Evolutionary conservation across 2,113 vertebrate genomes (phyloP).

Genomic region (Promerops cafer): DNA sequence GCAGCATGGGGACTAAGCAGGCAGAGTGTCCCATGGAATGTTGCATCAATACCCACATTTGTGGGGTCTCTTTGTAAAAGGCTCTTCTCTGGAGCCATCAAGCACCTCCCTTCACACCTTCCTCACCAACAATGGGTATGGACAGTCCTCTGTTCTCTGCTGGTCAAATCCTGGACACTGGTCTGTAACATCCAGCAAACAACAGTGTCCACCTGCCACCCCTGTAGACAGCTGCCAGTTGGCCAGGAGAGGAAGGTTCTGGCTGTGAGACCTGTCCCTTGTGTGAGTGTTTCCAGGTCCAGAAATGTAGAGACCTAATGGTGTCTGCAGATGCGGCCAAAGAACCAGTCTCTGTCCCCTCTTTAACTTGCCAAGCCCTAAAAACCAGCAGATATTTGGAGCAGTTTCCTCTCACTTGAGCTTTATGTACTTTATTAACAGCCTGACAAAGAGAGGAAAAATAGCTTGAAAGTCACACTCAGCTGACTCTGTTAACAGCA

Average conservation of each 20-base stretch:
- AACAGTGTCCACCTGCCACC: not conserved
- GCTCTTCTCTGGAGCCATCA: not conserved
- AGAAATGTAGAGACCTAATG: not conserved
- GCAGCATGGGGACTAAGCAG: rapidly evolving
- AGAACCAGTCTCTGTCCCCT: not conserved
- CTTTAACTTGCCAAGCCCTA: not conserved
- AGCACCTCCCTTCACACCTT: rapidly evolving
- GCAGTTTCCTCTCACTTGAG: not conserved
- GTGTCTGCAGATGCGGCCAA: not conserved
- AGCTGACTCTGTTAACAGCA: not conserved
- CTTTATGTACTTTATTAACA: not conserved
- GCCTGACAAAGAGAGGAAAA: not conserved
- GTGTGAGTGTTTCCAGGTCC: not conserved
- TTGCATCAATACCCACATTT: not conserved
- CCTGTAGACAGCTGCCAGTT: not conserved
- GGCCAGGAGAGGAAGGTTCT: not conserved
- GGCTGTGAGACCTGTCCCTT: not conserved
- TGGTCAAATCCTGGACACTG: not conserved
- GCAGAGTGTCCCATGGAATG: rapidly evolving
- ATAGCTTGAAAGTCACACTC: not conserved
- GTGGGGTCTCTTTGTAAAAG: not conserved
- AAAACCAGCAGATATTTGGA: not conserved
- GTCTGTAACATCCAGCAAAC: not conserved
- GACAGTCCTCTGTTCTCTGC: not conserved
- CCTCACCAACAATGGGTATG: rapidly evolving